Evolutionary conservation across 2,113 vertebrate species (phyloP).

Genomic region (Ceyx melanurus): DNA sequence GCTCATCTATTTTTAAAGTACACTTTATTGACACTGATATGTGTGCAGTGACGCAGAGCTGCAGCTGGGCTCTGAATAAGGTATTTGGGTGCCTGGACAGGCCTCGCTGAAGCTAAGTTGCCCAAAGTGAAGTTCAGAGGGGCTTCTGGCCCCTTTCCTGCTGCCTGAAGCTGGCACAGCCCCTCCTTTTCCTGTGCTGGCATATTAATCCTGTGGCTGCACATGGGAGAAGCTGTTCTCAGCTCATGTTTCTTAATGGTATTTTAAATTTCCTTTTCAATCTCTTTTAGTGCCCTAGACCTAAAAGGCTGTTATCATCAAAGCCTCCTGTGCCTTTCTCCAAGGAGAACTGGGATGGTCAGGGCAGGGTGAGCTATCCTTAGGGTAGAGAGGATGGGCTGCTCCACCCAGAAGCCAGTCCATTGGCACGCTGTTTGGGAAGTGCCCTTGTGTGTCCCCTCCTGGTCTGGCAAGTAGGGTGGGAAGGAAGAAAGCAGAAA

Average conservation of each 20-base stretch:
- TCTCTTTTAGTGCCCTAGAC: not conserved
- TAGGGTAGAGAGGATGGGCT: not conserved
- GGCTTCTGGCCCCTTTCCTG: not conserved
- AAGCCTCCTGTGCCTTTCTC: not conserved
- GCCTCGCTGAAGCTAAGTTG: not conserved
- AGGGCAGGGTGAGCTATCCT: not conserved
- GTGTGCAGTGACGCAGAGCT: not conserved
- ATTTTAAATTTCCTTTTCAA: fast-evolving
- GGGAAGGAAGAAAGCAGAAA: not conserved
- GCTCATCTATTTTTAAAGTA: not conserved
- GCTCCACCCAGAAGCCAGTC: fast-evolving
- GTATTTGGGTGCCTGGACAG: not conserved
- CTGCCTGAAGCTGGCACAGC: not conserved
- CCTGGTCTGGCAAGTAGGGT: not conserved
- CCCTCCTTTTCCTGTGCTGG: not conserved
- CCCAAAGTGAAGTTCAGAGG: not conserved
- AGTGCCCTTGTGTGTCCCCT: not conserved
- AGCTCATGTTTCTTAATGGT: not conserved
- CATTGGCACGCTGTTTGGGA: fast-evolving
- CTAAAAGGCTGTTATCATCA: not conserved
- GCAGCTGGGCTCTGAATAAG: not conserved
- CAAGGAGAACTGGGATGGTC: too few relatives aligned
- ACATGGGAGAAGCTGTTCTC: not conserved
- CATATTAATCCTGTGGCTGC: not conserved
- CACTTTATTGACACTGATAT: not conserved